A percentile compares a stretch with the other conserved stretches of the same genome.
Evolutionary conservation across 2,113 vertebrate genomes (phyloP).

Genomic region (Coreoperca whiteheadi): DNA sequence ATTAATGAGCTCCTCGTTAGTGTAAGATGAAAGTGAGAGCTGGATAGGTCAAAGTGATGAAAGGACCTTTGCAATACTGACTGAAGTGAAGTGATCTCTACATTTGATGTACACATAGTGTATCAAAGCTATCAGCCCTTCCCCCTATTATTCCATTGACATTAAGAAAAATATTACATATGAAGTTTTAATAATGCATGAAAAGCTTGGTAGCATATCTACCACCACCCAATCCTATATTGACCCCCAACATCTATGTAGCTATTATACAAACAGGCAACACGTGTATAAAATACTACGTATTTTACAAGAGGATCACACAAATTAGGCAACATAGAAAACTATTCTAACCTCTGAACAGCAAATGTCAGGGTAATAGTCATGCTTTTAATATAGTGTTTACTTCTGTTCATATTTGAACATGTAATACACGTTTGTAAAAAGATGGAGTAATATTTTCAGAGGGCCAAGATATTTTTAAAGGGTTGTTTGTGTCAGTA

Average conservation of each 20-base stretch:
- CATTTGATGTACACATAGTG: slow-evolving; percentile 57
- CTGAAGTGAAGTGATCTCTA: slow-evolving; percentile 56
- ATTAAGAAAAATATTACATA: slow-evolving; percentile 34
- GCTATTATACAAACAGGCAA: neutral
- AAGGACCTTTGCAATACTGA: slow-evolving; percentile 63
- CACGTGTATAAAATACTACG: neutral
- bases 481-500: slow-evolving; percentile 23
- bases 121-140: slow-evolving; percentile 62
- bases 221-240: neutral
- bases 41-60: slow-evolving; percentile 76
- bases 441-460: neutral
- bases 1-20: slow-evolving; percentile 76
- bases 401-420: slow-evolving; percentile 16
- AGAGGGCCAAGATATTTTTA: slow-evolving; percentile 3
- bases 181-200: slow-evolving; percentile 56
- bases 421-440: neutral
- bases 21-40: slow-evolving; percentile 72
- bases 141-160: slow-evolving; percentile 45
- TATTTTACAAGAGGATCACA: neutral
- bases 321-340: neutral
- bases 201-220: slow-evolving; percentile 4
- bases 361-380: neutral
- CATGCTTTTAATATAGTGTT: neutral
- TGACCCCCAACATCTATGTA: neutral
- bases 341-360: neutral